A percentile compares a stretch with the other conserved stretches of the same genome.
Conservation (phyloP, 2,113 vertebrate genomes). For the Chitala chitala region DNA sequence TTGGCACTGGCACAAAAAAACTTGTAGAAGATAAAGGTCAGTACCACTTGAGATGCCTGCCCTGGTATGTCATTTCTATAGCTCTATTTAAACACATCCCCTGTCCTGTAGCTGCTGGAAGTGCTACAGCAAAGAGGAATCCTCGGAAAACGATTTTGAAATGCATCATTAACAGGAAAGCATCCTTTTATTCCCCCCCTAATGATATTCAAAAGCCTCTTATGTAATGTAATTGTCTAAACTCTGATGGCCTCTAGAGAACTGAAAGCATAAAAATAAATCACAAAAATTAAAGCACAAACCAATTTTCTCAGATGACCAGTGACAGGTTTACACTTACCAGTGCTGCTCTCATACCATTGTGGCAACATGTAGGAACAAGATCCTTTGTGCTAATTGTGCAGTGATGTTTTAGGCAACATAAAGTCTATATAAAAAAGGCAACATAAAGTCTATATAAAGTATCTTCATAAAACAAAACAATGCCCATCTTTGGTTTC, state of each 20-base stretch:
- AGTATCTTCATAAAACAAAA: neutral
- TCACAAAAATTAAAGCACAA: neutral
- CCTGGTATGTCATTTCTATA: neutral
- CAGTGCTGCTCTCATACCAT: too few species aligned
- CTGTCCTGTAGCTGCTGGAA: neutral
- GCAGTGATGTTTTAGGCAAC: too few species aligned
- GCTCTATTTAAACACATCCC: neutral
- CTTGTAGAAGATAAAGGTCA: too few species aligned
- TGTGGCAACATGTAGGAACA: too few species aligned
- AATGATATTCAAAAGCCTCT: constrained; percentile 1
- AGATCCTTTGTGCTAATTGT: too few species aligned
- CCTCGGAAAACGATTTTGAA: neutral
- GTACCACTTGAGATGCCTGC: neutral
- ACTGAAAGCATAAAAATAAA: neutral
- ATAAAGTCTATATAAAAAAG: too few species aligned
- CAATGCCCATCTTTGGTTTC: neutral
- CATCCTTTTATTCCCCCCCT: neutral
- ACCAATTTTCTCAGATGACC: neutral
- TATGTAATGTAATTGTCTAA: constrained; percentile 12
- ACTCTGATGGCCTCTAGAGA: neutral
- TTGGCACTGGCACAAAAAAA: neutral
- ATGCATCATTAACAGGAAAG: neutral
- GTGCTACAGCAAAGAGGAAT: constrained; percentile 12
- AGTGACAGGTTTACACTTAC: neutral
- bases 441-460: neutral